A percentile compares a stretch with the other conserved stretches of the same genome.
phyloP scores from a whole-genome alignment of 2,888 invertebrate species.

The Abrostola triplasia region DNA sequence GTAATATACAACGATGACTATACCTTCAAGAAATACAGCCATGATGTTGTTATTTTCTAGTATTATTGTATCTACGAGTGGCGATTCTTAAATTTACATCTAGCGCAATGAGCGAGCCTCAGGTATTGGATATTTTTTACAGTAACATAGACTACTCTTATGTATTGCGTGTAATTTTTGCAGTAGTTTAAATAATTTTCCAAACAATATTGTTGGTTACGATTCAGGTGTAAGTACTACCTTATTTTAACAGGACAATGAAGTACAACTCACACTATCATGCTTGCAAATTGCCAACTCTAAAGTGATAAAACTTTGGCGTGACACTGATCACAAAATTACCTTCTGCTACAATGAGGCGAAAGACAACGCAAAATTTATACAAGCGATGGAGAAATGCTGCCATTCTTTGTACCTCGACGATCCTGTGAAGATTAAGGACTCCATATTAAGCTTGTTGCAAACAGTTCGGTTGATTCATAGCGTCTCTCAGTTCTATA shows the following conservation, averaged over 20 bases:
- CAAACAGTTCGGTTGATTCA: slow-evolving; percentile 98
- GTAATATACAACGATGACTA: too few species aligned
- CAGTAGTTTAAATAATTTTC: too few species aligned
- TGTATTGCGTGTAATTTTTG: too few species aligned
- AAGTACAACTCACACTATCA: slow-evolving; percentile 93
- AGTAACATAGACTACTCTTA: too few species aligned
- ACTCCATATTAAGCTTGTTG: slow-evolving; percentile 95
- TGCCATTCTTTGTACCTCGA: slow-evolving; percentile 97
- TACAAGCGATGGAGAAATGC: slow-evolving; percentile 96
- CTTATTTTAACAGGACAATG: slow-evolving; percentile 85
- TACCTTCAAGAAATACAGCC: too few species aligned
- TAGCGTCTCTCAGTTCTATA: slow-evolving; percentile 98
- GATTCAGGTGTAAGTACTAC: too few species aligned
- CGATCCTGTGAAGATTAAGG: slow-evolving; percentile 97
- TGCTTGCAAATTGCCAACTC: slow-evolving; percentile 93
- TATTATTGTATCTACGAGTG: too few species aligned
- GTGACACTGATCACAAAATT: slow-evolving; percentile 95
- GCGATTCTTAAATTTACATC: too few species aligned
- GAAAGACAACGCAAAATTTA: slow-evolving; percentile 98
- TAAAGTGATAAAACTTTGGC: slow-evolving; percentile 94
- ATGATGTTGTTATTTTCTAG: too few species aligned
- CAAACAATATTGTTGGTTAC: too few species aligned
- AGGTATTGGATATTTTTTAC: too few species aligned
- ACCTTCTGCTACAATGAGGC: slow-evolving; percentile 98
- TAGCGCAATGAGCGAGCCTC: too few species aligned